Conservation (phyloP, 2,797 vertebrate genomes). For the Amblyopsis hoosieri region DNA sequence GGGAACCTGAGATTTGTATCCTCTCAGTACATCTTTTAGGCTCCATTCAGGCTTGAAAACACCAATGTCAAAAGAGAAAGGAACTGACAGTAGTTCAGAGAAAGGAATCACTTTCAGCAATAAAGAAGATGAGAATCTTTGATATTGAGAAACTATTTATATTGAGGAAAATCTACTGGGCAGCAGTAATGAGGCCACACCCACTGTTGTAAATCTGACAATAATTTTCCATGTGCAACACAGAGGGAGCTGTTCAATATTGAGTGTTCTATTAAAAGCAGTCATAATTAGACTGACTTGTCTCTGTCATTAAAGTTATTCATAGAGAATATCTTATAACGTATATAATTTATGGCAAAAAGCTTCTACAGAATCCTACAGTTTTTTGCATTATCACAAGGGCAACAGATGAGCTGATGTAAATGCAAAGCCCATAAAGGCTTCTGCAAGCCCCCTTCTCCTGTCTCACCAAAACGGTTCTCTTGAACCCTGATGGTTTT, state of each 20-base stretch:
- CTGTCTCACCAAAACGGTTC: conserved; percentile 43
- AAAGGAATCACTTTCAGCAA: neutral
- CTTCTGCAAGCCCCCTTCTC: conserved; percentile 19
- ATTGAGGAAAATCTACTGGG: too few relatives aligned
- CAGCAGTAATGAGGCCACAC: too few relatives aligned
- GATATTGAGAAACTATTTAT: too few relatives aligned
- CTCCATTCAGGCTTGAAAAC: neutral
- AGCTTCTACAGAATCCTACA: neutral
- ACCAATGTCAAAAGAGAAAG: neutral
- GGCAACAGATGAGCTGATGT: conserved; percentile 58
- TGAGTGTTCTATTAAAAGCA: conserved; percentile 1
- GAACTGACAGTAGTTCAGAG: neutral
- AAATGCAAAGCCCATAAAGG: conserved; percentile 52
- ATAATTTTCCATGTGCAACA: neutral
- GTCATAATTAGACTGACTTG: neutral
- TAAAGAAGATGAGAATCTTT: too few relatives aligned
- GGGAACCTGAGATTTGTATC: neutral
- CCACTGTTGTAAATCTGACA: too few relatives aligned
- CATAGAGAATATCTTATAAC: neutral
- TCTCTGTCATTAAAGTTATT: conserved; percentile 7
- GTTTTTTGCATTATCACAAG: neutral
- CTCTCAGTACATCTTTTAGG: neutral
- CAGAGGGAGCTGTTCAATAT: conserved; percentile 2
- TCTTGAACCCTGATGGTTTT: conserved; percentile 61
- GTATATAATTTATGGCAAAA: too few relatives aligned